Base-by-base conservation (phyloP, 2,113 vertebrate genomes). In the Pseudopodoces humilis region DNA sequence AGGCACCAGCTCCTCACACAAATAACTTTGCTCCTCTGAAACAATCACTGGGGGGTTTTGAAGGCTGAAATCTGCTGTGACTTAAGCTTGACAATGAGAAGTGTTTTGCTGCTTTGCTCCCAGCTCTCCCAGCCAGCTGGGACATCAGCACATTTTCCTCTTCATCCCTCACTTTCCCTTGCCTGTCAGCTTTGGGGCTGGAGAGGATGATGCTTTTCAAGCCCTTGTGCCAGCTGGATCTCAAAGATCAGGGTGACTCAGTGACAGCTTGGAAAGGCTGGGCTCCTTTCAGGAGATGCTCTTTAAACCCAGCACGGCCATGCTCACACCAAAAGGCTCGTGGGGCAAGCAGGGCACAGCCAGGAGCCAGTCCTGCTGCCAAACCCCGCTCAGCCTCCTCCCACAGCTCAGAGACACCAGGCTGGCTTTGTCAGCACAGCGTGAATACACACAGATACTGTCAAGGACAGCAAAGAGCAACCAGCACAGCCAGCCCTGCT, bases 1-100 rank as follows among this genome's bases (percentile, higher is more conserved):
- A 0, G 62, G 37, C 2, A 0, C 22, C 1, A 0, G 4, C 58
- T 87, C 65, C 65, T 47, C 7, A 2, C 46, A 79, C 47, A 23
- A 50, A 1, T 37, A 47, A 47, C 10, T 71, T 55, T 89, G 14
- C 35, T 87, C 33, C 47, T 47, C 17, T 50, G 35, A 58, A 86
- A 47, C 64, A 81, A 21, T 11, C 52, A 21, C 55, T 44, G 30
- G 9, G 31, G 31, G 30, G 44, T 22, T 80, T 68, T 80, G 69
- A 75, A 87, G 81, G 62, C 41, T 58, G n/a, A 55, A 85, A 21
- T 55, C 62, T 78, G 30, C 39, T 50, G 55, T n/a, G 77, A n/a
- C 55, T 50, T 81, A 49, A 50, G 13, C 13, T 5, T 63, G 27
- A 70, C 39, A 44, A 31, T 4, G 12, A 35, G 12, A 87, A 89